Evolutionary conservation across 2,113 vertebrate genomes (phyloP).

Genomic region (Myanophis thanlyinensis): DNA sequence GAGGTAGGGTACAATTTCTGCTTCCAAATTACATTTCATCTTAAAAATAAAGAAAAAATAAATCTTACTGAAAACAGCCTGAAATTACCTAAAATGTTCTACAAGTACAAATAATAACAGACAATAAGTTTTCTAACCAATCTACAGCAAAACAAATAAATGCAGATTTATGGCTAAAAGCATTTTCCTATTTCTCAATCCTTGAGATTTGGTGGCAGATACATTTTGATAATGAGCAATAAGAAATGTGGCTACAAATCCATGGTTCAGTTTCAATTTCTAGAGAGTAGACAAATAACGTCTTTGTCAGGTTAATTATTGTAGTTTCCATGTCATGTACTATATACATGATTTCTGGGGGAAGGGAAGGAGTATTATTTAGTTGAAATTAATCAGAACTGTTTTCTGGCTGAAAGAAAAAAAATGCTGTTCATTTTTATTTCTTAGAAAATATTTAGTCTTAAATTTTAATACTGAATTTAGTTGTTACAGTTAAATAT

Average conservation of each 20-base stretch:
- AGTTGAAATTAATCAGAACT: not conserved
- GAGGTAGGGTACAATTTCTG: not conserved
- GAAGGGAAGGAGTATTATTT: not conserved
- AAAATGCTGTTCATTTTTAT: slow-evolving; percentile 35
- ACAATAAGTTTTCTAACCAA: not conserved
- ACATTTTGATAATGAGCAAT: not conserved
- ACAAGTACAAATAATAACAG: not conserved
- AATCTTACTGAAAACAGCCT: not conserved
- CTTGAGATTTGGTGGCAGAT: not conserved
- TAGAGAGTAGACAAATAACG: not conserved
- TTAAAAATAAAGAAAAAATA: not conserved
- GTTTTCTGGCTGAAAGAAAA: slow-evolving; percentile 33
- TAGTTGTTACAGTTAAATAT: slow-evolving; percentile 54
- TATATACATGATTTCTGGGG: not conserved
- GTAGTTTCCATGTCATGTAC: not conserved
- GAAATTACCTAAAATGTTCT: not conserved
- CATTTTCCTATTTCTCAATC: not conserved
- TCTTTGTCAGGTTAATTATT: not conserved
- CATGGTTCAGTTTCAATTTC: not conserved
- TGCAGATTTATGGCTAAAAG: not conserved
- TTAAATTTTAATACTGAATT: slow-evolving; percentile 60
- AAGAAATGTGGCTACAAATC: not conserved
- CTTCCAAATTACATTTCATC: not conserved
- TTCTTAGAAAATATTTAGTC: slow-evolving; percentile 60
- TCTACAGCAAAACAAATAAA: not conserved